A percentile compares a stretch with the other conserved stretches of the same genome.
phyloP scores from a whole-genome alignment of 2,113 vertebrate species.

The Taxidea taxus region DNA sequence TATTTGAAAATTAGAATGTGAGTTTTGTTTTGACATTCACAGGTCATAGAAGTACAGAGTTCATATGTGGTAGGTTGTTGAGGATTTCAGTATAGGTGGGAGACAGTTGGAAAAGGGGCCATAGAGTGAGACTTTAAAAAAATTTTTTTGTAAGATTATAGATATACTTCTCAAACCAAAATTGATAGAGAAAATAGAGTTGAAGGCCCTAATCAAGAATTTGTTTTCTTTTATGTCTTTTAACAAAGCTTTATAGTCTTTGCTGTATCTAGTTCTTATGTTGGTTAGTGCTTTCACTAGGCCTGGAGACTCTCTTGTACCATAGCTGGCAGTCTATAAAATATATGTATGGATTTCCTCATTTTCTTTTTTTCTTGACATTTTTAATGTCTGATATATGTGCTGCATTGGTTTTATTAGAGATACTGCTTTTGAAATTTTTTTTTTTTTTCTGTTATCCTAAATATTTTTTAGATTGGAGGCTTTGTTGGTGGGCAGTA shows the following conservation, averaged over 20 bases:
- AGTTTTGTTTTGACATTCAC: background rate
- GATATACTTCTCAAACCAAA: background rate
- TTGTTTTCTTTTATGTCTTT: background rate
- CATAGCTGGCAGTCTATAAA: background rate
- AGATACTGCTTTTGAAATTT: constrained; percentile 21
- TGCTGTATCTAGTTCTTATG: background rate
- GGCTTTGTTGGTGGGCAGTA: background rate
- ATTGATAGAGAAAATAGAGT: background rate
- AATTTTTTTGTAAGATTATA: background rate
- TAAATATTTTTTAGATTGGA: background rate
- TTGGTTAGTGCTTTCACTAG: background rate
- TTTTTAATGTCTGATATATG: background rate
- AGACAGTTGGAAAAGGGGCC: background rate
- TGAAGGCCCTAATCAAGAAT: background rate
- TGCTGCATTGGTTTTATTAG: background rate
- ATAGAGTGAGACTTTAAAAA: background rate
- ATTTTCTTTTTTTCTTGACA: background rate
- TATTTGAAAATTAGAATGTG: background rate
- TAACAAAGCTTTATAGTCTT: background rate
- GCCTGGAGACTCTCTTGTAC: background rate
- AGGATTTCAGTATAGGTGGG: background rate
- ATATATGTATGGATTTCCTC: background rate
- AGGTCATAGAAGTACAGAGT: background rate
- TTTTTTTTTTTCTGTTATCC: background rate
- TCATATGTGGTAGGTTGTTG: background rate